Evolutionary conservation across 2,888 invertebrate species (phyloP), one percentile per base, ranked within the genome.

Genomic region (Junonia oenone): DNA sequence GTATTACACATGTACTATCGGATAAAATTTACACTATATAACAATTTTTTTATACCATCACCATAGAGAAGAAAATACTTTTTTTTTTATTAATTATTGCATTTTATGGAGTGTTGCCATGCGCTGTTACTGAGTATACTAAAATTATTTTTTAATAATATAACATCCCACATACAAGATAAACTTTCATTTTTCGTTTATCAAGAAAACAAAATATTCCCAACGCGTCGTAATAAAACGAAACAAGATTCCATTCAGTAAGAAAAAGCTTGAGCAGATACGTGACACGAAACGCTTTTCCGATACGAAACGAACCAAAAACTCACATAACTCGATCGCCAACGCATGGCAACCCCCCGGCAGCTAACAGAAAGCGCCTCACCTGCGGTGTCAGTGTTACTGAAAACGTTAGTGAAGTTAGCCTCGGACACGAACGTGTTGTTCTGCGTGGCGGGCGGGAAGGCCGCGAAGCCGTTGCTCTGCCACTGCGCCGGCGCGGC

Each of bases 391-490:
- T 94, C 94, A 74, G 92, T 63, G 87, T 92, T 93, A 84, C 96
- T 96, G 90, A 97, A 97, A 71, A 96, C 96, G 73, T 96, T 95
- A 75, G 95, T 94, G 91, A 97, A 97, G 91, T 94, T 95, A 88
- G 95, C 95, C 83, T 97, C 97, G 76, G 95, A 94, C 78, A 96
- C 95, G 91, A 96, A 96, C 71, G 91, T 72, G 82, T 79, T 81
- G 81, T 76, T 76, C 65, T 56, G 62, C 15, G 56, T 26, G 57
- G 76, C 73, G 62, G 72, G 71, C 38, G 58, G 51, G 62, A 56
- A 58, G 55, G 65, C 58, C 37, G 53, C 61, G 66, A 70, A 67
- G 66, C 71, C 67, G 74, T 73, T 68, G 71, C 68, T 67, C 63
- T 65, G 72, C 64, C 73, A 77, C 66, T 64, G 54, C 56, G 69